Base-by-base conservation (phyloP, 2,888 invertebrate genomes). In the Idaea aversata region DNA sequence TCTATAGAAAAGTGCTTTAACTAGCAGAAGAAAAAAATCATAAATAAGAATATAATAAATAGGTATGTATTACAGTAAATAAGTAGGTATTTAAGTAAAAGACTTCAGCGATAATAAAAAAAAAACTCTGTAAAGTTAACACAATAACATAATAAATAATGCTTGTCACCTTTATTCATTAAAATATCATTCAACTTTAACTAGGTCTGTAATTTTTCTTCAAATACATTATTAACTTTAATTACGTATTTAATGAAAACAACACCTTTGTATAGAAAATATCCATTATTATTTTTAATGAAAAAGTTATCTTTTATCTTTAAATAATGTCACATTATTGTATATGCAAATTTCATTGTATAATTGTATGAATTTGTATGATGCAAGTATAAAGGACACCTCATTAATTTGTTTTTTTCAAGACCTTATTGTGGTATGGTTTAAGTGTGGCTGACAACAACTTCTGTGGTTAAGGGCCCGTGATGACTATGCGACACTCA, bases 391-490 rank as follows among this genome's bases (percentile, higher is more conserved):
- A 71, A 66, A 67, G 65, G 63, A 59, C 47, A 47, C 72, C 79
- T 82, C 83, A 77, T 84, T 84, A 84, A 83, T 84, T 81, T 78
- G 76, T 81, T 75, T 77, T 83, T 83, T 80, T 81, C 78, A 88
- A 88, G 88, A 87, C 79, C 77, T 47, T 81, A 87, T 83, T 85
- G 80, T 84, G 80, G 79, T 78, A 75, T 85, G 85, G 87, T 80
- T 81, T 77, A 88, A 88, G 87, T 87, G 84, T 78, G 84, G 84
- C 81, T 87, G 86, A 85, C 84, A 79, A 82, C 85, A 79, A 86
- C 92, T 92, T 84, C 77, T 87, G 83, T 86, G 88, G 83, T 90
- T 87, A 91, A 92, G 91, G 81, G 87, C 75, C 88, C 88, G 90
- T 88, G 82, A 87, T 80, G 81, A 85, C 84, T 84, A 87, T 88